Evolutionary conservation across 2,888 invertebrate genomes (phyloP), one percentile per base, ranked within the genome.

Genomic region (Artemia sp.): DNA sequence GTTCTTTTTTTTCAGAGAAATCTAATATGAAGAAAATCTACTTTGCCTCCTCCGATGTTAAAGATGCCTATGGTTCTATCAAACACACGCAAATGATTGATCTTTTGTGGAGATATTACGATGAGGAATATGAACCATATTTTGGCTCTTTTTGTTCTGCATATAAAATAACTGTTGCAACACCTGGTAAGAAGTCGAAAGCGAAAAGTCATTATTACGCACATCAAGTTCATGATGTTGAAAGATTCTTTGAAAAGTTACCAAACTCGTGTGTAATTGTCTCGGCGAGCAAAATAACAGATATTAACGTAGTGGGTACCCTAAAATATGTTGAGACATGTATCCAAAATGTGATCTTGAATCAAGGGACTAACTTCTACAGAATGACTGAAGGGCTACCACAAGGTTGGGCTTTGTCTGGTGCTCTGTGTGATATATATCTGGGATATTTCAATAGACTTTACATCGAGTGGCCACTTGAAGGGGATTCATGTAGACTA

Each of bases 371-470:
- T 10, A 24, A 3, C 9, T 58, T 58, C 8, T 58, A 52, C 24
- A n/a, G 52, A 52, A 52, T 68, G 51, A 52, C 24, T 6, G 52
- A 68, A 11, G 68, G 68, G 10, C n/a, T 68, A 52, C 68, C 68
- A 14, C 68, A 68, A 68, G 68, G 68, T 51, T 68, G 68, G 68
- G 38, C 51, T n/a, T 19, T 68, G 1, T 68, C 68, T n/a, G 68
- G 52, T n/a, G 52, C 52, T 12, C 68, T 68, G 38, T 68, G 68
- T 14, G 52, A 68, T 68, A 12, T 68, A 10, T 68, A 68, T 68
- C 52, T 52, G 10, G 68, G 68, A 12, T 51, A 52, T 50, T 52
- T 68, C 38, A 10, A 51, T 7, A n/a, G 52, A 52, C 51, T 19
- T 11, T 68, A 68, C 52, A 14, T 68, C n/a, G n/a, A 68, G 6